Evolutionary conservation across 2,888 invertebrate species (phyloP), one percentile per base, ranked within the genome.

Genomic region (Zeuzera pyrina): DNA sequence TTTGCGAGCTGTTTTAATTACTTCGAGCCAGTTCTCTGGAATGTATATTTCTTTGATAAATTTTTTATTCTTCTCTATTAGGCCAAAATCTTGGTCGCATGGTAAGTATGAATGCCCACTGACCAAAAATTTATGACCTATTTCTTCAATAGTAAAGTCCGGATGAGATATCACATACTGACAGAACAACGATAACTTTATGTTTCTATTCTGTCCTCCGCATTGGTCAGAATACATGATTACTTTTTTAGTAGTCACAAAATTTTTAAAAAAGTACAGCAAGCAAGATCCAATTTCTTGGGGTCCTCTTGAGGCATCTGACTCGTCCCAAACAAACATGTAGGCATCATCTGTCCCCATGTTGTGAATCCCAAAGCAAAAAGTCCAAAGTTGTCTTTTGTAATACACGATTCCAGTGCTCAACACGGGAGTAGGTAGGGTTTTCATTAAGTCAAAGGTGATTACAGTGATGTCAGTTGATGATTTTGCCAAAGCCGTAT

Each of bases 351-450:
- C 29, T 27, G 34, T 45, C 13, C 8, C 32, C 37, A 47, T 31
- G 25, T 51, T 29, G 35, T 54, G 51, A 31, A 53, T 42, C 10
- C 33, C 32, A 13, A 54, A 39, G 35, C 45, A 48, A 35, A 45
- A 50, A 13, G 45, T 48, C 47, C 48, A 53, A 10, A 52, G 30
- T 30, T 49, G 48, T 27, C 49, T 40, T 36, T 51, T 51, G 31
- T 51, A 52, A 38, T 51, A 52, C 21, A 30, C 34, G 16, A 48
- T 40, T 30, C 45, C 47, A 13, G 49, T 46, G 16, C 40, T 39
- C 15, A 49, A 16, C 11, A 47, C 45, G 16, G 50, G 52, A 26
- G 49, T 51, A n/a, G 52, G 47, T 31, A 49, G 32, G 24, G 50
- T 49, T 32, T 50, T 52, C 45, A 48, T 47, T 15, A 53, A 32